Conservation (phyloP, 2,888 invertebrate genomes). For the Gnatocerus cornutus region DNA sequence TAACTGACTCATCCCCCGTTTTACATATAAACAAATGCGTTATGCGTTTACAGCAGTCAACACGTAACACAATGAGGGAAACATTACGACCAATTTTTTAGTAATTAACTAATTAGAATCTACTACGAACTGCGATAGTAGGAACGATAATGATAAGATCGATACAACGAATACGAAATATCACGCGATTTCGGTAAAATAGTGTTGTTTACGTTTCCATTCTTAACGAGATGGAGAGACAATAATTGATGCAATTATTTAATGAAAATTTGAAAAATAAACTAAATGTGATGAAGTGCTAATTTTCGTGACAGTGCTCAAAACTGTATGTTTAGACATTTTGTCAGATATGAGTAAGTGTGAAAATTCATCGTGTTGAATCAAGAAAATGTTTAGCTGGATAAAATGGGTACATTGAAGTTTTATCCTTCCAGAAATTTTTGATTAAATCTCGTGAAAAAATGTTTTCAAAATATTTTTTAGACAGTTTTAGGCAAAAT, state of each 20-base stretch:
- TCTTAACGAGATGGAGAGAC: constrained; percentile 12
- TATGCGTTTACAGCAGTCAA: constrained; percentile 1
- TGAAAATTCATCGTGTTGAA: neutral
- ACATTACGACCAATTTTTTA: constrained; percentile 24
- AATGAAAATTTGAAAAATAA: constrained; percentile 32
- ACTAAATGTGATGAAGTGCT: constrained; percentile 18
- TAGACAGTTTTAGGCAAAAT: too few species aligned
- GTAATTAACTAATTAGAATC: constrained; percentile 44
- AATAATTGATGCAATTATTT: constrained; percentile 27
- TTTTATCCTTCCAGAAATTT: too few species aligned
- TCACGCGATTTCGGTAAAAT: constrained; percentile 36
- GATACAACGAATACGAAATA: constrained; percentile 24
- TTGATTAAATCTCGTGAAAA: too few species aligned
- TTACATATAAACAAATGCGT: neutral
- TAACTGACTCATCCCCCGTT: constrained; percentile 5
- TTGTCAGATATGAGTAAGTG: too few species aligned
- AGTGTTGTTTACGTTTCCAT: constrained; percentile 27
- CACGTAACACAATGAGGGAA: constrained; percentile 15
- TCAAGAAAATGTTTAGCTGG: too few species aligned
- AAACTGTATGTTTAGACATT: neutral
- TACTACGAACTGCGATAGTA: constrained; percentile 13
- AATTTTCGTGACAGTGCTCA: constrained; percentile 16
- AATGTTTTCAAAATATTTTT: too few species aligned
- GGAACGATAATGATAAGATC: constrained; percentile 25
- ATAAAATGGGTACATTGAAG: too few species aligned